A percentile compares a stretch with the other conserved stretches of the same genome.
These are phyloP conservation scores for Mesitornis unicolor DNA, from an alignment of 2,113 vertebrate species.

Conservation along the genomic window DNA sequence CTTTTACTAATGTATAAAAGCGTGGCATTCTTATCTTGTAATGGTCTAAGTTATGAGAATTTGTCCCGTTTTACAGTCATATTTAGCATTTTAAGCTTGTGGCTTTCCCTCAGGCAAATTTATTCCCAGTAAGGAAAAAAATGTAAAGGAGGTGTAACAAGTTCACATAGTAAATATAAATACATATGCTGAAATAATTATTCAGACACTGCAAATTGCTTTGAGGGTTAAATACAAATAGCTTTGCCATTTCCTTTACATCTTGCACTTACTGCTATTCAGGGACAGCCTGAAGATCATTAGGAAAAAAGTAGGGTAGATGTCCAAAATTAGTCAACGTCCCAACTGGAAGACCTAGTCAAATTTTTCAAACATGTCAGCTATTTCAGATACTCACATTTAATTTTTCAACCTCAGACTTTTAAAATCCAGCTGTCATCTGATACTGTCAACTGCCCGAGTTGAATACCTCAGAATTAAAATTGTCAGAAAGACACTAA, in stretches of 20 bases:
- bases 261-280: background rate
- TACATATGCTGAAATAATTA: background rate
- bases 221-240: background rate
- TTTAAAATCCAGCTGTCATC: background rate
- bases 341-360: background rate
- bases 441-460: background rate
- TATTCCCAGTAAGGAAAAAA: background rate
- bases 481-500: background rate
- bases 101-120: background rate
- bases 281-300: background rate
- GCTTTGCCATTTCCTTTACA: background rate
- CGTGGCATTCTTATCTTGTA: background rate
- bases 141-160: background rate
- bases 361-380: background rate
- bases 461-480: background rate
- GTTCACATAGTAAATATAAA: background rate
- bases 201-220: background rate
- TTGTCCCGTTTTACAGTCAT: background rate
- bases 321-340: background rate
- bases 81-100: constrained; percentile 3
- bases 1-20: background rate
- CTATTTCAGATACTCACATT: background rate
- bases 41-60: background rate
- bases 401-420: background rate
- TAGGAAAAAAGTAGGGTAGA: background rate